Percentiles rank a stretch among this genome's conserved stretches.
These are phyloP conservation scores for Cossypha niveicapilla DNA, from an alignment of 2,797 vertebrate species.

Conservation along the genomic window DNA sequence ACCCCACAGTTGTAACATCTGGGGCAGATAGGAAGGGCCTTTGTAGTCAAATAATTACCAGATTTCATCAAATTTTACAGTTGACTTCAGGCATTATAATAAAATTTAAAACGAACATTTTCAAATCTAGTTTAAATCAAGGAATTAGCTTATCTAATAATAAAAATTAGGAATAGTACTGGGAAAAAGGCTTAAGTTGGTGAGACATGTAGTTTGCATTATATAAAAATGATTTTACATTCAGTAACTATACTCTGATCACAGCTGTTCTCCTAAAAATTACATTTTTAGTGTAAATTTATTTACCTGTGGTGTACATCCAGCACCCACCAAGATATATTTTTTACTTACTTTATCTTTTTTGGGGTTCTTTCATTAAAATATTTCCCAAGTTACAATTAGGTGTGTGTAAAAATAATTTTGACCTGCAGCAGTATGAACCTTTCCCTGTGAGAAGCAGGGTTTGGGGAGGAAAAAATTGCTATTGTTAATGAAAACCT, in stretches of 20 bases:
- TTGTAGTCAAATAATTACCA: background rate
- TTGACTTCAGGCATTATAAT: background rate
- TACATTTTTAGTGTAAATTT: background rate
- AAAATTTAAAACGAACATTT: background rate
- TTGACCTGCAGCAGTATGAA: background rate
- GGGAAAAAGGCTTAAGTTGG: background rate
- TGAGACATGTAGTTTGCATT: background rate
- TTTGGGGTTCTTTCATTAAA: background rate
- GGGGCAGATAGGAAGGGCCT: background rate
- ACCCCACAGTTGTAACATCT: background rate
- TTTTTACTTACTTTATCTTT: background rate
- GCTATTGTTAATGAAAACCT: background rate
- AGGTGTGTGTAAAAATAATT: background rate
- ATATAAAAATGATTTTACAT: background rate
- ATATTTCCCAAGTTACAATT: background rate
- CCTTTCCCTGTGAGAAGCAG: background rate
- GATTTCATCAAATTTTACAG: background rate
- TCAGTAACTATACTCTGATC: background rate
- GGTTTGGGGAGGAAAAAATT: background rate
- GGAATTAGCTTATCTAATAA: background rate
- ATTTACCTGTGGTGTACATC: background rate
- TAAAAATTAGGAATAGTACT: background rate
- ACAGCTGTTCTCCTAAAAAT: background rate
- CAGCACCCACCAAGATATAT: background rate
- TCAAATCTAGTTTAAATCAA: background rate